Base-by-base conservation (phyloP, 2,888 invertebrate species). In the Drosophila nr. fundita region DNA sequence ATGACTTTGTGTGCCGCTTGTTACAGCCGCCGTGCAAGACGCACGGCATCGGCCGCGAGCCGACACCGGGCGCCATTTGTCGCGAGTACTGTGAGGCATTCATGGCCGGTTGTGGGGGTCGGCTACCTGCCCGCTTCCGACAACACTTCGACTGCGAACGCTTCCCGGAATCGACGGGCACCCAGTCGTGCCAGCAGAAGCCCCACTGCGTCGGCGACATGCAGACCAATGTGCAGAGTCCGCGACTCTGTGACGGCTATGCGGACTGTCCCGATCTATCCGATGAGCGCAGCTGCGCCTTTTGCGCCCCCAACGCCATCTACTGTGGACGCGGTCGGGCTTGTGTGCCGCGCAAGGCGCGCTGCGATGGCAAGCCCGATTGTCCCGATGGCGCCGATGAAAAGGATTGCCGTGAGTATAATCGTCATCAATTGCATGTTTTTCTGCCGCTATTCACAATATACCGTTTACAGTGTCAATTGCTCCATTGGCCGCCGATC, bases 331-430 rank as follows among this genome's bases (percentile, higher is more conserved):
- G 96, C 59, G 95, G 96, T 59, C 94, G 96, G 66, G 94, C 95
- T 34, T 98, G 98, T 91, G 95, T 98, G 76, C 95, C 96, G 0
- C 93, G 94, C 11, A 94, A 94, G 62, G 94, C 96, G 82, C 94
- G 96, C 69, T 98, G 98, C 91, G 97, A 98, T 89, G 97, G 97
- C 58, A 95, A 95, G 63, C 94, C 94, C 0, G 97, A 98, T 92
- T 98, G 98, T 88, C 96, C 97, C 0, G 97, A 97, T 91, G 97
- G 96, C 38, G 96, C 96, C 77, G 98, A 98, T 87, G 98, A 98
- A 92, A 94, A 96, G 84, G 96, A 96, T 80, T 98, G 98, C 91
- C 93, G 98, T 98, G 93, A 95, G 97, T 95, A 15, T 5, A 8
- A 21, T 45, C 8, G 24, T 45, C 91, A 80, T 96, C 96, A 81